Base-by-base conservation (phyloP, 2,888 invertebrate genomes). In the Malachius bipustulatus region DNA sequence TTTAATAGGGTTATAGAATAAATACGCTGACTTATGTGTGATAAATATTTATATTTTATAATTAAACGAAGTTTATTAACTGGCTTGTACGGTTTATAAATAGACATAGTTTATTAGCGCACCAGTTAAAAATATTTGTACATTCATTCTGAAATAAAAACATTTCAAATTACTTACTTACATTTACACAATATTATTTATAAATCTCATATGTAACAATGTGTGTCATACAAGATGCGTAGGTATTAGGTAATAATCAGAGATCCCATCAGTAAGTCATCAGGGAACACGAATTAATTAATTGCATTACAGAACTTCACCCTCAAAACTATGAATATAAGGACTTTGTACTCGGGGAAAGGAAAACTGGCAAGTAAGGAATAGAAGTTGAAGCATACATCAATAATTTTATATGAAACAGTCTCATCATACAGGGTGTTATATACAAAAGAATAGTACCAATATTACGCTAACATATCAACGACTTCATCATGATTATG, bases 11-110 rank as follows among this genome's bases (percentile, higher is more conserved):
- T n/a, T n/a, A n/a, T n/a, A 19, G 15, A 31, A 31, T 13, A 31
- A 31, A 31, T 14, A 8, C 13, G 14, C 11, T 9, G n/a, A 28
- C 12, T n/a, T 8, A 45, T 54, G 55, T 60, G 60, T 60, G 61
- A 62, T 62, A 62, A 62, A 62, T 62, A 62, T 60, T 61, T 60
- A 60, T 59, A 58, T 60, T 62, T 62, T 56, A 60, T 62, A 59
- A 60, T 60, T 60, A 59, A 62, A 62, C 60, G 57, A 57, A 56
- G 51, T 56, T 59, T 49, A n/a, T n/a, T n/a, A 60, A 60, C 60
- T 62, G 60, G 62, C 56, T 55, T 54, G 57, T 55, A 58, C 55
- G 55, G 53, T 59, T 59, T 60, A 57, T 59, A 59, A 58, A 59
- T 59, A 60, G 56, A 59, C 55, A 56, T 55, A 54, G 49, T 57